Conservation (phyloP, 2,888 invertebrate species). For the Actias luna region DNA sequence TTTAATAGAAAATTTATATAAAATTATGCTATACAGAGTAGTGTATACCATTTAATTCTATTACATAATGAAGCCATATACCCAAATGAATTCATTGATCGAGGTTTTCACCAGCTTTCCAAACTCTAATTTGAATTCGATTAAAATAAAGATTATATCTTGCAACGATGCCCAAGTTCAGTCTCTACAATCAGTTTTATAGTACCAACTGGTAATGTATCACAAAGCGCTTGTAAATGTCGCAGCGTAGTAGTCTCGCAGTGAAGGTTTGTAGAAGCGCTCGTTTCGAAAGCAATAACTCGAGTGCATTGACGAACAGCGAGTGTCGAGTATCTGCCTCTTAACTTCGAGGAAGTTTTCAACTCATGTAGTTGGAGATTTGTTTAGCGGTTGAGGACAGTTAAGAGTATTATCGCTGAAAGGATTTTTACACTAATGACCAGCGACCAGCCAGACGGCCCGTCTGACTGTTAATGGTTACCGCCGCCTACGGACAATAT, state of each 20-base stretch:
- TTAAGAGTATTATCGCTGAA: neutral
- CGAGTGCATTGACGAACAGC: slow-evolving; percentile 71
- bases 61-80: no score
- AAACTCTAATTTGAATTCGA: no score
- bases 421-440: no score
- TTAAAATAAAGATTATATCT: neutral
- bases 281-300: slow-evolving; percentile 68
- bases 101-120: no score
- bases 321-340: slow-evolving; percentile 61
- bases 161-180: neutral
- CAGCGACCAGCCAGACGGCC: no score
- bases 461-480: no score
- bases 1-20: no score
- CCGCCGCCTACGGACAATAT: no score
- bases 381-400: neutral
- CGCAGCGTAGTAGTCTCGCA: neutral
- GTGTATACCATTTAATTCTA: no score
- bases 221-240: neutral
- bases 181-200: neutral
- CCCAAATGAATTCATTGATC: no score
- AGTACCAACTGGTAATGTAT: slow-evolving; percentile 4
- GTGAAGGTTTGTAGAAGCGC: slow-evolving; percentile 49
- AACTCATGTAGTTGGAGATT: neutral
- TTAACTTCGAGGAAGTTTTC: slow-evolving; percentile 49
- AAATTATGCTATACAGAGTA: no score